A percentile compares a stretch with the other conserved stretches of the same genome.
Conservation (phyloP, 2,888 invertebrate genomes). For the Drosophila macrospina region DNA sequence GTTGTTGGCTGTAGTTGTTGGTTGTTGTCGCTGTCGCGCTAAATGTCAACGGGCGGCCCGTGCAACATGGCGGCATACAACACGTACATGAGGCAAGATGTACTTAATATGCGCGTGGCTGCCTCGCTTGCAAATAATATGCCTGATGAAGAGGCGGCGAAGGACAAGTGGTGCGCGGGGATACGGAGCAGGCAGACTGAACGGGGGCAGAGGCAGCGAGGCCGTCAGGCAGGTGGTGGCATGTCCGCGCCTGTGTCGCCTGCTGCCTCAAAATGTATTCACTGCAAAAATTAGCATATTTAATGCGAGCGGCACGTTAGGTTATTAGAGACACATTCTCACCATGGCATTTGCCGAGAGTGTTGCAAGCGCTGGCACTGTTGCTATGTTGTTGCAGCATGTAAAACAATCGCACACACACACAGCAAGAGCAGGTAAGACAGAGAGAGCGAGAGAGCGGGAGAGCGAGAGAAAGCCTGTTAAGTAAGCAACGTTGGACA, state of each 20-base stretch:
- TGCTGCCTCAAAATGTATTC: slow-evolving; percentile 75
- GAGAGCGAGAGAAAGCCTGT: slow-evolving; percentile 24
- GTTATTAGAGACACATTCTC: slow-evolving; percentile 80
- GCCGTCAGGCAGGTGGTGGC: slow-evolving; percentile 43
- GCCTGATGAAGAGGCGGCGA: slow-evolving; percentile 60
- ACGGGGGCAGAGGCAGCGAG: too few species aligned
- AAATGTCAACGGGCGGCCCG: slow-evolving; percentile 75
- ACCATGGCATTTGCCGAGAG: slow-evolving; percentile 50
- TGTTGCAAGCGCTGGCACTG: slow-evolving; percentile 43
- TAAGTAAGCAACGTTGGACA: slow-evolving; percentile 65
- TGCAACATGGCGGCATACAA: slow-evolving; percentile 65
- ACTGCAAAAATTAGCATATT: slow-evolving; percentile 81
- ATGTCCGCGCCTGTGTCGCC: slow-evolving; percentile 40
- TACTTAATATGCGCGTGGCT: slow-evolving; percentile 76
- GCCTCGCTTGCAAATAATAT: slow-evolving; percentile 72
- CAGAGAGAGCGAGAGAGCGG: background rate
- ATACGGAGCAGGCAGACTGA: too few species aligned
- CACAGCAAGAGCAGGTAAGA: slow-evolving; percentile 10
- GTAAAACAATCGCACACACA: slow-evolving; percentile 68
- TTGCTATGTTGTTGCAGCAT: slow-evolving; percentile 60
- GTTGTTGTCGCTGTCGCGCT: slow-evolving; percentile 62
- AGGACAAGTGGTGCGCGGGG: background rate
- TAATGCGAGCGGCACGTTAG: slow-evolving; percentile 81
- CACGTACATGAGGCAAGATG: slow-evolving; percentile 65
- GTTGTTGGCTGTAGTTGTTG: slow-evolving; percentile 17